These are phyloP conservation scores for Neoscelio sp. DNA, from an alignment of 2,888 invertebrate genomes.

Conservation along the genomic window DNA sequence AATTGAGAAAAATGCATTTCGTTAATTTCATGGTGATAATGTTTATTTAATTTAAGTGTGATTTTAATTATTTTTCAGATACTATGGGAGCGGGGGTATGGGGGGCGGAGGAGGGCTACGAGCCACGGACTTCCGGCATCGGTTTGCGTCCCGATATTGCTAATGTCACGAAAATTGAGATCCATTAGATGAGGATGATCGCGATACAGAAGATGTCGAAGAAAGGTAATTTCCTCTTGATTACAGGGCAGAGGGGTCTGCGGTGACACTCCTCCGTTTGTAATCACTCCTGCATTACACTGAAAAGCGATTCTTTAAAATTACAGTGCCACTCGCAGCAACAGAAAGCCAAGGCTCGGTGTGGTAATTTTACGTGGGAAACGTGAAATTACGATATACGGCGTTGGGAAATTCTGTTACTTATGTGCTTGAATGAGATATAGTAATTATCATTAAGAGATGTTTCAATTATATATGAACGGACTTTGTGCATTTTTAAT, in stretches of 20 bases:
- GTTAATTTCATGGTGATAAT: neutral
- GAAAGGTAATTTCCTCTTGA: slow-evolving; percentile 73
- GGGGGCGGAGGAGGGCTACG: slow-evolving; percentile 83
- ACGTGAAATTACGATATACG: slow-evolving; percentile 8
- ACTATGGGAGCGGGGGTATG: slow-evolving; percentile 83
- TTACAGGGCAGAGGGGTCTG: slow-evolving; percentile 41
- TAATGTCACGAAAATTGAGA: slow-evolving; percentile 72
- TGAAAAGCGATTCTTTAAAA: slow-evolving; percentile 24
- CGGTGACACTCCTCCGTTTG: slow-evolving; percentile 34
- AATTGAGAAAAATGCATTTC: neutral
- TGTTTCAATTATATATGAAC: too few species aligned
- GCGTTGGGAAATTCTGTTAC: slow-evolving; percentile 5
- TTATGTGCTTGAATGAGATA: slow-evolving; percentile 19
- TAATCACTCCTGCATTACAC: slow-evolving; percentile 3
- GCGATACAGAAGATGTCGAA: slow-evolving; percentile 67
- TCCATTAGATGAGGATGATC: slow-evolving; percentile 73
- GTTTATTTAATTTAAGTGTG: too few species aligned
- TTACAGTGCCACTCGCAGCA: slow-evolving; percentile 14
- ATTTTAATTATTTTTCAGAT: slow-evolving; percentile 74
- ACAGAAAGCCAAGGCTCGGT: slow-evolving; percentile 25
- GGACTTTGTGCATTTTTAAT: too few species aligned
- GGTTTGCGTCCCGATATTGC: slow-evolving; percentile 77
- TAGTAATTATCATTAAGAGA: too few species aligned
- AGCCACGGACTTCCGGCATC: slow-evolving; percentile 82
- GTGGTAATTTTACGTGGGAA: slow-evolving; percentile 24